These are phyloP conservation scores for Andrena trimmerana DNA, from an alignment of 2,888 invertebrate species.

Conservation along the genomic window DNA sequence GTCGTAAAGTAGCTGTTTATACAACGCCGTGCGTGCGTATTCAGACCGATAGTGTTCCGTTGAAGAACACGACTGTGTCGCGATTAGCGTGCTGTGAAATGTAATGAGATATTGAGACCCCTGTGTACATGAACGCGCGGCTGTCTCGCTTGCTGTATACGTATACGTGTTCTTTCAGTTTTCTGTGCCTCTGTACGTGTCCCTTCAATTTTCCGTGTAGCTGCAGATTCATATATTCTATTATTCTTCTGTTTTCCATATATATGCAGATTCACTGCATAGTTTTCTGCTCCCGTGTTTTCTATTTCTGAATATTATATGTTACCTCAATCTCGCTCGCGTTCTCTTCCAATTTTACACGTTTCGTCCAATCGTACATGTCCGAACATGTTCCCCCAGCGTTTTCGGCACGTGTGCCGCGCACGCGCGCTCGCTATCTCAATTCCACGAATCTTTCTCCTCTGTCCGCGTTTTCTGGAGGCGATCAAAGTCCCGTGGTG, in stretches of 20 bases:
- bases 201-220: background rate
- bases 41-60: slow-evolving; percentile 26
- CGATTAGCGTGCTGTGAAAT: slow-evolving; percentile 25
- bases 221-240: background rate
- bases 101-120: background rate
- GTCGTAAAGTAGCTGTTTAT: slow-evolving; percentile 49
- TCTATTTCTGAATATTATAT: background rate
- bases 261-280: no score
- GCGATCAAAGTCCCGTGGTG: background rate
- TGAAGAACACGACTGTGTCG: background rate
- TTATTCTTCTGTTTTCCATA: background rate
- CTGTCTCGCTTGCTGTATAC: no score
- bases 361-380: no score
- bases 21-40: slow-evolving; percentile 1
- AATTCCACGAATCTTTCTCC: background rate
- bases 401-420: no score
- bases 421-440: no score
- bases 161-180: background rate
- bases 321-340: background rate
- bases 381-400: no score
- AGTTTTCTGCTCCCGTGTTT: no score
- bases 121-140: background rate
- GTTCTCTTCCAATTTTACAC: background rate
- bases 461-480: background rate
- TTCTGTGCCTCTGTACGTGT: background rate